Evolutionary conservation across 2,888 invertebrate species (phyloP), one percentile per base, ranked within the genome.

Genomic region (Aporophyla lueneburgensis): DNA sequence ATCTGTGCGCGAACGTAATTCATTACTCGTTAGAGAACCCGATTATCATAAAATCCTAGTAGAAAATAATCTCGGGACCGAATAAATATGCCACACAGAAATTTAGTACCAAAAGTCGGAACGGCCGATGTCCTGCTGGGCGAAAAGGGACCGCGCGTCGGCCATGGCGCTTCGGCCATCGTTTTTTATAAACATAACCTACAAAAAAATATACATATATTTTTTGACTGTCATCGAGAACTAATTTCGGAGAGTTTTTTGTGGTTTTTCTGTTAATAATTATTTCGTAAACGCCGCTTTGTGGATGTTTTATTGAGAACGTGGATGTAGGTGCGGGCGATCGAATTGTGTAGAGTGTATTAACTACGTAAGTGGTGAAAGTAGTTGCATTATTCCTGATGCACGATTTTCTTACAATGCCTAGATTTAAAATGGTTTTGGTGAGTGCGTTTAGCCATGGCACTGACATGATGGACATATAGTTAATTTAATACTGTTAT

Each of bases 221-320:
- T 96, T 96, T 95, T 96, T 93, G 93, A 95, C 95, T 96, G 96
- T 96, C 96, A 96, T 96, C 96, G 96, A 94, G 96, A 96, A 96
- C 96, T 96, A 96, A 96, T 96, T 96, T 96, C 93, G 94, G 88
- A 91, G 89, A 89, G 93, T 94, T 96, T 95, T 96, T 96, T 95
- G 94, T 96, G 91, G 93, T 95, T 94, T 95, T 94, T 93, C 92
- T 94, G 92, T 92, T 93, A 92, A 93, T 94, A 93, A 93, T 95
- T 95, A 94, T 95, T 95, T 94, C 90, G 93, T 94, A 92, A 91
- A 92, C 90, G 91, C 91, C 91, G 92, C 93, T 90, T 89, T 91
- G 90, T 86, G 86, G 83, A 56, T 59, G 63, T 69, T 78, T 74
- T 78, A 77, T 83, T 65, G 53, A 49, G 67, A 72, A 51, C 67